phyloP scores from a whole-genome alignment of 2,888 invertebrate genomes.

The Malachius bipustulatus region DNA sequence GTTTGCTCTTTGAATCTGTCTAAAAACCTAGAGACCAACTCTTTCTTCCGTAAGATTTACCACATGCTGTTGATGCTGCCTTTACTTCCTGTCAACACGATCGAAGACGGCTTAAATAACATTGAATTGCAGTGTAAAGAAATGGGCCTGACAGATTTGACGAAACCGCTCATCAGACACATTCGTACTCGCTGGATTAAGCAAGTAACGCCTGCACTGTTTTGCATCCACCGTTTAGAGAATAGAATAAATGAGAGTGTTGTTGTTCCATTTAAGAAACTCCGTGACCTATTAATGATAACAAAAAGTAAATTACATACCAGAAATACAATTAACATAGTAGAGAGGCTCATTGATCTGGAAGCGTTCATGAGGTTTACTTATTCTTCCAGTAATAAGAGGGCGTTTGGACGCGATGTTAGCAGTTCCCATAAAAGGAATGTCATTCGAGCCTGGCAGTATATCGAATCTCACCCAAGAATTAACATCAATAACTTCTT shows the following conservation, averaged over 20 bases:
- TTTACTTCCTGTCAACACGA: slow-evolving; percentile 32
- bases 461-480: slow-evolving; percentile 32
- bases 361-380: slow-evolving; percentile 28
- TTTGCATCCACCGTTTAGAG: slow-evolving; percentile 33
- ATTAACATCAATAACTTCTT: slow-evolving; percentile 34
- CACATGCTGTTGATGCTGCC: slow-evolving; percentile 35
- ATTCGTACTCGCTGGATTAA: slow-evolving; percentile 29
- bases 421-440: slow-evolving; percentile 33
- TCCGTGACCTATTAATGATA: slow-evolving; percentile 29
- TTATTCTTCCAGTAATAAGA: slow-evolving; percentile 26
- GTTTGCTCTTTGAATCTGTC: slow-evolving; percentile 29
- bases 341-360: slow-evolving; percentile 32
- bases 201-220: slow-evolving; percentile 31
- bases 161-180: slow-evolving; percentile 27
- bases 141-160: slow-evolving; percentile 22
- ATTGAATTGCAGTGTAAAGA: slow-evolving; percentile 30
- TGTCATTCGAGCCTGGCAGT: slow-evolving; percentile 33
- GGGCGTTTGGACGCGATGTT: slow-evolving; percentile 29
- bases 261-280: slow-evolving; percentile 33
- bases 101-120: slow-evolving; percentile 30
- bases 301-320: slow-evolving; percentile 21
- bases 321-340: slow-evolving; percentile 17
- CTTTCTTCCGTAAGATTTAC: slow-evolving; percentile 31
- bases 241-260: slow-evolving; percentile 34
- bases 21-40: slow-evolving; percentile 30